phyloP scores from a whole-genome alignment of 2,888 invertebrate species.

The Scaptomyza reducta region DNA sequence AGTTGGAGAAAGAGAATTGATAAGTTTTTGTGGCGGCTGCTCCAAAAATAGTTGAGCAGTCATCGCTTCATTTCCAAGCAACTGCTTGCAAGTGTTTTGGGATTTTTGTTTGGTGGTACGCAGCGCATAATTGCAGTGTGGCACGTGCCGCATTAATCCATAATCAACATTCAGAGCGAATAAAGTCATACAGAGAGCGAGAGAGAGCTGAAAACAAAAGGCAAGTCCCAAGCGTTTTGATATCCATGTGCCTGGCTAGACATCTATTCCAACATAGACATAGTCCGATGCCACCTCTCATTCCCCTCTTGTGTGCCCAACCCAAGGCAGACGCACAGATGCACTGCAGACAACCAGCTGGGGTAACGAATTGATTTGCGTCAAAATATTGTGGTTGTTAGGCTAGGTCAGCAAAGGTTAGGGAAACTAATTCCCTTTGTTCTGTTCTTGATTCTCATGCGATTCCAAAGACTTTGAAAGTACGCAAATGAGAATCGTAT shows the following conservation, averaged over 20 bases:
- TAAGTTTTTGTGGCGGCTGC: slow-evolving; percentile 52
- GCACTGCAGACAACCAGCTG: slow-evolving; percentile 8
- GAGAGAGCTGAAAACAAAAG: slow-evolving; percentile 51
- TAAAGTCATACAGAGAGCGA: neutral
- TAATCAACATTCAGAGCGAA: slow-evolving; percentile 45
- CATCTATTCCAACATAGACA: neutral
- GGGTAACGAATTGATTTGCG: slow-evolving; percentile 1
- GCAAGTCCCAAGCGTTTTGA: slow-evolving; percentile 33
- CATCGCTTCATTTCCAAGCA: slow-evolving; percentile 57
- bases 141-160: slow-evolving; percentile 65
- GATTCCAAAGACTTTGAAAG: neutral
- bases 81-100: slow-evolving; percentile 25
- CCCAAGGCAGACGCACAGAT: neutral
- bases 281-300: neutral
- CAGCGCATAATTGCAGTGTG: slow-evolving; percentile 19
- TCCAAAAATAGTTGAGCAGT: slow-evolving; percentile 69
- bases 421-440: neutral
- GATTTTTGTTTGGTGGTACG: neutral
- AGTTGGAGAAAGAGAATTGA: slow-evolving; percentile 48
- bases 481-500: no score
- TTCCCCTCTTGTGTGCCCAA: neutral
- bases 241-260: slow-evolving; percentile 25
- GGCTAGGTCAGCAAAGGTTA: slow-evolving; percentile 22
- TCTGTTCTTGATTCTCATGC: neutral
- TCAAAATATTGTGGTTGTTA: slow-evolving; percentile 4